Evolutionary conservation across 1,140 invertebrate genomes (phyloP).

Genomic region (Camponotus vicinus): DNA sequence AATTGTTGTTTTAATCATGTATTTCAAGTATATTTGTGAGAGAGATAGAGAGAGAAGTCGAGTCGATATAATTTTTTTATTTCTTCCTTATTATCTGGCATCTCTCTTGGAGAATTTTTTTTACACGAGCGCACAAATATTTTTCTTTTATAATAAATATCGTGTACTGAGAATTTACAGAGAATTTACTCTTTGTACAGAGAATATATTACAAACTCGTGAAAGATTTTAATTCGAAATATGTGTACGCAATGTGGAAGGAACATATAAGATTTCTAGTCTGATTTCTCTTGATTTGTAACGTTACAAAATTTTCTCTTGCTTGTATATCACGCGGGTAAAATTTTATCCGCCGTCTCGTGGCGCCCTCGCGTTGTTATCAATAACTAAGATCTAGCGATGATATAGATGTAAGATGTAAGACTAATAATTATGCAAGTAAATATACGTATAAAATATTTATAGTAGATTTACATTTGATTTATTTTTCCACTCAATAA

Average conservation of each 20-base stretch:
- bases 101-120: background rate
- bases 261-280: background rate
- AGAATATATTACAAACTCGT: background rate
- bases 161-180: no score
- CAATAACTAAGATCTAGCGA: constrained; percentile 38
- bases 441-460: background rate
- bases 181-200: no score
- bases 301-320: constrained; percentile 26
- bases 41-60: background rate
- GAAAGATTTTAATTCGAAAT: background rate
- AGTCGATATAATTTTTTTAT: background rate
- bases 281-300: no score
- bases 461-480: background rate
- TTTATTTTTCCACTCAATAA: no score
- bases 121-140: background rate
- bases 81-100: background rate
- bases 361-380: constrained; percentile 58
- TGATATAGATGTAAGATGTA: constrained; percentile 12
- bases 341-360: constrained; percentile 41
- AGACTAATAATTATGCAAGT: background rate
- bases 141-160: background rate
- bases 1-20: background rate
- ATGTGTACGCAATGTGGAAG: background rate
- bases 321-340: background rate
- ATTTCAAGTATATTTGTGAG: background rate